These are phyloP conservation scores for Chaetoderma sp. DNA, from an alignment of 2,888 invertebrate species.

Conservation along the genomic window DNA sequence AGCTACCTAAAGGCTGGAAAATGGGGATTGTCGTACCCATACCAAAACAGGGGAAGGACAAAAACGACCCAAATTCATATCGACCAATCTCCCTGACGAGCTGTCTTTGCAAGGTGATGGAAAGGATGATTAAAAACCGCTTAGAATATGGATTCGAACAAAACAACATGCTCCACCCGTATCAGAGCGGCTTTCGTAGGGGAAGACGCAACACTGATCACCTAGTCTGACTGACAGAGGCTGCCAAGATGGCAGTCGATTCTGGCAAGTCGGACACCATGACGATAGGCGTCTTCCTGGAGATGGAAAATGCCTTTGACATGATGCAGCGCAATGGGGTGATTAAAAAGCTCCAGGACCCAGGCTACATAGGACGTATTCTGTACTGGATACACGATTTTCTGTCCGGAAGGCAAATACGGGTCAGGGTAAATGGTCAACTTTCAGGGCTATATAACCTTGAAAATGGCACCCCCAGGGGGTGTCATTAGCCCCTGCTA, in stretches of 20 bases:
- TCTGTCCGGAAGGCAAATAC: not conserved
- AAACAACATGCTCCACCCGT: not conserved
- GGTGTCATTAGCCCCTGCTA: not conserved
- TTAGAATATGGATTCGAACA: not conserved
- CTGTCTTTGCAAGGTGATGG: not conserved
- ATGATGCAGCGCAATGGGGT: not conserved
- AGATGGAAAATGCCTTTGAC: slow-evolving; percentile 4
- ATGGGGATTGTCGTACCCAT: no score
- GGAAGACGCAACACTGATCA: not conserved
- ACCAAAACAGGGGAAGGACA: no score
- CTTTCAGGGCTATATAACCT: not conserved
- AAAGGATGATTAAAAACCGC: not conserved
- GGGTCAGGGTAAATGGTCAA: not conserved
- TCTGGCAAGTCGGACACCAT: not conserved
- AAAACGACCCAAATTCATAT: not conserved
- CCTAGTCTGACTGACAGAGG: not conserved
- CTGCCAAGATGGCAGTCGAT: not conserved
- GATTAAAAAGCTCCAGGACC: not conserved
- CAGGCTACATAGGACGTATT: not conserved
- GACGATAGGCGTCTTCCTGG: not conserved
- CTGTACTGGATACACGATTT: not conserved
- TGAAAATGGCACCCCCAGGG: slow-evolving; percentile 1
- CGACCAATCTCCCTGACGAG: slow-evolving; percentile 3
- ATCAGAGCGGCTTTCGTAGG: not conserved
- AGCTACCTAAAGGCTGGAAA: not conserved